phyloP scores from a whole-genome alignment of 2,113 vertebrate genomes.

The Paramormyrops kingsleyae region DNA sequence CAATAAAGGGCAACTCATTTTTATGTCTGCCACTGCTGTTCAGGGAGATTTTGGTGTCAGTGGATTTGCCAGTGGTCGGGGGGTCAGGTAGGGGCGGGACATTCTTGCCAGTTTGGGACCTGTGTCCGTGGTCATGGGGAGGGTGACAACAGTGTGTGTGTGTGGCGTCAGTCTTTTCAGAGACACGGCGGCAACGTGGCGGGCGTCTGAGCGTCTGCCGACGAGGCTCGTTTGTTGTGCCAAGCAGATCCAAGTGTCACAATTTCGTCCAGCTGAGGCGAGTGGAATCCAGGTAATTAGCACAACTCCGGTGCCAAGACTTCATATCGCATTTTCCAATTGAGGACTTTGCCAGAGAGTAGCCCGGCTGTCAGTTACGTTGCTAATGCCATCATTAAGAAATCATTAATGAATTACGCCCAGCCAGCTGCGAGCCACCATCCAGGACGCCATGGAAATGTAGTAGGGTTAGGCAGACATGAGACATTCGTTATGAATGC shows the following conservation, averaged over 20 bases:
- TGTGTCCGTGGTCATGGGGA: neutral
- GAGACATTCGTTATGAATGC: neutral
- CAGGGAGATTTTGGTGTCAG: neutral
- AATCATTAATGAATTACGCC: conserved; percentile 12
- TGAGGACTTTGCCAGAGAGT: neutral
- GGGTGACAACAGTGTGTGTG: neutral
- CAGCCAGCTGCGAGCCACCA: conserved; percentile 25
- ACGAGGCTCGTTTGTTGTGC: neutral
- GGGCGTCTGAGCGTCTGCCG: neutral
- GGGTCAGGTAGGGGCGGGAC: neutral
- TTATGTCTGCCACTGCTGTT: conserved; percentile 35
- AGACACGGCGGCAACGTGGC: neutral
- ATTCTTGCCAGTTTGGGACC: neutral
- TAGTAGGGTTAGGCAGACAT: neutral
- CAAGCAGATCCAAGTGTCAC: neutral
- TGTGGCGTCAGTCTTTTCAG: neutral
- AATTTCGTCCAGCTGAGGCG: neutral
- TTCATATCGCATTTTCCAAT: neutral
- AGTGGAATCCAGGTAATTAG: conserved; percentile 4
- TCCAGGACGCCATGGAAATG: neutral
- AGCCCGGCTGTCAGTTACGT: neutral
- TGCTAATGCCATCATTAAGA: conserved; percentile 14
- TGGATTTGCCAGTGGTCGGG: conserved; percentile 9
- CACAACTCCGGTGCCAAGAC: neutral
- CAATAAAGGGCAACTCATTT: conserved; percentile 33